A percentile compares a stretch with the other conserved stretches of the same genome.
Conservation (phyloP, 2,888 invertebrate species). For the Cloeon dipterum region DNA sequence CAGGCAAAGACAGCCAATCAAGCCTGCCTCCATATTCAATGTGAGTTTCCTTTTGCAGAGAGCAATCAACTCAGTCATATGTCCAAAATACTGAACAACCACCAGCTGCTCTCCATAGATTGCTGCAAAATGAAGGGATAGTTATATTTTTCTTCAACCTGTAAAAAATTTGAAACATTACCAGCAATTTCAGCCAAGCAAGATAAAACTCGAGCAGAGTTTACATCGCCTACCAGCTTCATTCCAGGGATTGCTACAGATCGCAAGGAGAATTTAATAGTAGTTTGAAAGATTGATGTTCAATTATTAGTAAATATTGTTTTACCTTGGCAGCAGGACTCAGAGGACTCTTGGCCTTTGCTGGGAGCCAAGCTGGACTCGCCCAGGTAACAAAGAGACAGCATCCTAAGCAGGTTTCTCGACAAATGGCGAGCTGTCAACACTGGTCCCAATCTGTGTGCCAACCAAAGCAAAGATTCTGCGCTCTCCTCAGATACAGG, state of each 20-base stretch:
- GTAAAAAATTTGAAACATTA: slow-evolving; percentile 15
- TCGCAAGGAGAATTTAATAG: slow-evolving; percentile 27
- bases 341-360: slow-evolving; percentile 5
- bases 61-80: slow-evolving; percentile 64
- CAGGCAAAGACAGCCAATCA: slow-evolving; percentile 62
- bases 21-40: slow-evolving; percentile 63
- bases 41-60: slow-evolving; percentile 62
- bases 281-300: no score
- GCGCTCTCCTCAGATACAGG: slow-evolving; percentile 51
- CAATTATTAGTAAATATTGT: no score
- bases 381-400: slow-evolving; percentile 80
- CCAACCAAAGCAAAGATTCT: slow-evolving; percentile 75
- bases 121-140: slow-evolving; percentile 19
- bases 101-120: slow-evolving; percentile 76
- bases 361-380: slow-evolving; percentile 36
- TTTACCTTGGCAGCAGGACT: slow-evolving; percentile 2
- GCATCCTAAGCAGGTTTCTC: slow-evolving; percentile 76
- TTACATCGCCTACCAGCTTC: slow-evolving; percentile 50
- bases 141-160: background rate
- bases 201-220: slow-evolving; percentile 69
- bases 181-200: slow-evolving; percentile 74
- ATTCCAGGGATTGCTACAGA: slow-evolving; percentile 28
- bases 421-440: slow-evolving; percentile 78
- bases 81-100: slow-evolving; percentile 71
- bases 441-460: slow-evolving; percentile 83